phyloP scores from a whole-genome alignment of 1,140 invertebrate genomes.

The Tetramorium simillimum region DNA sequence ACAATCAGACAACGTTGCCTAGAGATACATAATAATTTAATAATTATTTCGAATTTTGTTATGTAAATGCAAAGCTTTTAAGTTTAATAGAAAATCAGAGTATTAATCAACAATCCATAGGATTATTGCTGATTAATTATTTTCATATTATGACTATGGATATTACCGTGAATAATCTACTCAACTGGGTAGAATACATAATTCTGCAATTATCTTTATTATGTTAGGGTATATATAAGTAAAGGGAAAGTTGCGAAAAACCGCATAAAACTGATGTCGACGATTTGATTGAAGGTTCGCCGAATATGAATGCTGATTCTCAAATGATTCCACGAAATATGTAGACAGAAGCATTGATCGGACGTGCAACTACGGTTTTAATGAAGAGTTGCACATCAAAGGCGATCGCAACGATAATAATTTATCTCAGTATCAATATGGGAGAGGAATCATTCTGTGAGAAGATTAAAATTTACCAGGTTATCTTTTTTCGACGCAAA shows the following conservation, averaged over 20 bases:
- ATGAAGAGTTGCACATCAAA: conserved; percentile 23
- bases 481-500: conserved; percentile 26
- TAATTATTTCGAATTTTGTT: not conserved
- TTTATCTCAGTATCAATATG: conserved; percentile 42
- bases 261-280: not conserved
- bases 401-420: conserved; percentile 24
- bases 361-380: conserved; percentile 25
- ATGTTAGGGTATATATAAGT: not conserved
- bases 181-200: not conserved
- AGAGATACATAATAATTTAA: not conserved
- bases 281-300: not conserved
- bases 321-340: conserved; percentile 35
- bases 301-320: conserved; percentile 34
- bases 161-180: not conserved
- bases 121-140: conserved; percentile 9
- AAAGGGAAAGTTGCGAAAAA: not conserved
- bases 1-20: not conserved
- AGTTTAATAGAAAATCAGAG: not conserved
- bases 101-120: conserved; percentile 1
- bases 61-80: not conserved
- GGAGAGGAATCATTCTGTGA: conserved; percentile 11
- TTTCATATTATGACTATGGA: not conserved
- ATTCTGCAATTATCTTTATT: conserved; percentile 26
- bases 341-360: conserved; percentile 39
- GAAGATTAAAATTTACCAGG: conserved; percentile 38